These are phyloP conservation scores for Leptura quadrifasciata DNA, from an alignment of 2,888 invertebrate species.

Conservation along the genomic window DNA sequence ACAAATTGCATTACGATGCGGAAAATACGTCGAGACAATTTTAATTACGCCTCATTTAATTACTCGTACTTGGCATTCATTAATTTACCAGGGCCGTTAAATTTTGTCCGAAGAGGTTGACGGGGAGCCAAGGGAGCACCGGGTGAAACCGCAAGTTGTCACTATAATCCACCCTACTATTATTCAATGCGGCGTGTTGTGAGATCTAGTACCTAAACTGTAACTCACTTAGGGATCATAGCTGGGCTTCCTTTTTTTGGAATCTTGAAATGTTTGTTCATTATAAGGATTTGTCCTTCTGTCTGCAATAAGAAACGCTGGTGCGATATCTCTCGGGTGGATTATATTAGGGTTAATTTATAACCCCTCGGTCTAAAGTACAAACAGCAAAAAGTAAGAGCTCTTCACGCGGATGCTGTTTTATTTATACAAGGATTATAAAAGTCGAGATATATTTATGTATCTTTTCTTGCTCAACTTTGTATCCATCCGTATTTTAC, in stretches of 20 bases:
- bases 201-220: conserved; percentile 2
- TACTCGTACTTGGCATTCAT: not conserved
- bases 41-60: conserved; percentile 7
- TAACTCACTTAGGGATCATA: conserved; percentile 28
- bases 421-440: conserved; percentile 46
- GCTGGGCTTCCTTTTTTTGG: conserved; percentile 21
- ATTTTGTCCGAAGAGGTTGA: not conserved
- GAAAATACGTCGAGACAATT: not conserved
- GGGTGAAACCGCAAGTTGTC: conserved; percentile 7
- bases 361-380: conserved; percentile 40
- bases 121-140: not conserved
- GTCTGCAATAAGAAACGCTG: conserved; percentile 34
- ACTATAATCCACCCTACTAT: conserved; percentile 20
- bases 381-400: conserved; percentile 47
- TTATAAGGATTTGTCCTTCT: conserved; percentile 43
- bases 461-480: conserved; percentile 26
- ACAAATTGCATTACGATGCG: not conserved
- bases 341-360: conserved; percentile 49
- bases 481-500: conserved; percentile 11
- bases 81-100: conserved; percentile 5
- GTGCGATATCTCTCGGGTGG: conserved; percentile 34
- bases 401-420: conserved; percentile 42
- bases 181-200: conserved; percentile 15
- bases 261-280: conserved; percentile 38
- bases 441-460: conserved; percentile 48